Evolutionary conservation across 2,113 vertebrate genomes (phyloP), one percentile per base, ranked within the genome.

Genomic region (Anthoscopus minutus): DNA sequence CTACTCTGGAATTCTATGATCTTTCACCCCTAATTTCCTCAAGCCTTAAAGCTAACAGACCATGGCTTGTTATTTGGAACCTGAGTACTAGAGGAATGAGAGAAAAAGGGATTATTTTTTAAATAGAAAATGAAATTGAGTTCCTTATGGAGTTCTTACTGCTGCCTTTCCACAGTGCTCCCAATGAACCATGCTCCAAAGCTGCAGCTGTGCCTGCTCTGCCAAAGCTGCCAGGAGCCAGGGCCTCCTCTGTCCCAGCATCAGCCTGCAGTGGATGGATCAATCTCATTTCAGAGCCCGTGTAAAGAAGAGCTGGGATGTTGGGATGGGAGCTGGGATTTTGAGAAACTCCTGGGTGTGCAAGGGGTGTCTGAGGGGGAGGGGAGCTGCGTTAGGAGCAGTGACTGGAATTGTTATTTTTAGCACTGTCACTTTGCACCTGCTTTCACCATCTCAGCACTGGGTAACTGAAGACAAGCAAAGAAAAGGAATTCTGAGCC

Each of bases 241-340:
- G 45, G 8, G 40, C 31, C 35, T 56, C 13, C 70, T 45, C 57
- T 10, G 17, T 0, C 5, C 44, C 2, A 1, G 0, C 15, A 11
- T 2, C 4, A 16, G 5, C 40, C 40, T 4, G 3, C 9, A 14
- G 20, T 0, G 4, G 23, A 10, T 1, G 2, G 28, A 5, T 0
- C 76, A 37, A 15, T 45, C 33, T 9, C 15, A 0, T 40, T 25
- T 9, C 4, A 31, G 44, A 67, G 44, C 11, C 60, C 4, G 7
- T 9, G 27, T 6, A 7, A 31, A 42, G 56, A 3, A 42, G 33
- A 1, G 17, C 22, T 2, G 35, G 28, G 50, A 15, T 16, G 12
- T 3, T 17, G 9, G 58, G 48, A 10, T 31, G 50, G n/a, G n/a
- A n/a, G n/a, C n/a, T n/a, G n/a, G n/a, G n/a, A 9, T 24, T 56